phyloP scores from a whole-genome alignment of 1,140 invertebrate genomes.

The Temnothorax longispinosus region DNA sequence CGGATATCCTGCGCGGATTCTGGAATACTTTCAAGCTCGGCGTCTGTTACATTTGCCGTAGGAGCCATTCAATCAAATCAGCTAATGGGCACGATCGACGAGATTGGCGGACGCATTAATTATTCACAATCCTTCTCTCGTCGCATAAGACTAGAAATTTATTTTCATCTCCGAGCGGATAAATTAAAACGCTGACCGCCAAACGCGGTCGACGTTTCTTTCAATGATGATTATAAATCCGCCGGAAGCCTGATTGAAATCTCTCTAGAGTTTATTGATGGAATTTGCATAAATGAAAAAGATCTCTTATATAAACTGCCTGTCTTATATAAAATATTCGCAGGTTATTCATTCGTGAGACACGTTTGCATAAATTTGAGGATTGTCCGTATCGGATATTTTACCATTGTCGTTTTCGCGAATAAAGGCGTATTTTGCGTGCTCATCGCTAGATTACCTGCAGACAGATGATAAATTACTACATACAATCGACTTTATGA shows the following conservation, averaged over 20 bases:
- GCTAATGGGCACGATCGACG: slow-evolving; percentile 6
- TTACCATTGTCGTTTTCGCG: neutral
- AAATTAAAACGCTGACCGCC: slow-evolving; percentile 26
- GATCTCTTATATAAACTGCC: neutral
- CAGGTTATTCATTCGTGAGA: neutral
- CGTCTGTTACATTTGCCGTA: neutral
- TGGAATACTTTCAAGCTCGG: neutral
- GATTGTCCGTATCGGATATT: slow-evolving; percentile 2
- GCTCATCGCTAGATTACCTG: slow-evolving; percentile 31
- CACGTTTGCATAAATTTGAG: neutral
- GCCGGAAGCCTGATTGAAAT: neutral
- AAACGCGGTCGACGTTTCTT: neutral
- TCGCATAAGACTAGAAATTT: neutral
- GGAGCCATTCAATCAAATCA: slow-evolving; percentile 35
- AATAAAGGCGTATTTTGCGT: slow-evolving; percentile 10
- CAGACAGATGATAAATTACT: slow-evolving; percentile 45
- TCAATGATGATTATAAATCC: slow-evolving; percentile 15
- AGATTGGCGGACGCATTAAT: slow-evolving; percentile 38
- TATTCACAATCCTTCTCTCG: slow-evolving; percentile 23
- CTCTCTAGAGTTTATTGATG: neutral
- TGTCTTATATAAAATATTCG: neutral
- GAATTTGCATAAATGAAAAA: slow-evolving; percentile 3
- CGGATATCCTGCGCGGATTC: neutral
- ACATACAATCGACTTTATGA: slow-evolving; percentile 19
- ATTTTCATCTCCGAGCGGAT: neutral